Base-by-base conservation (phyloP, 37 sponge, comb jelly and placozoan genomes). In the Mnemiopsis leidyi region DNA sequence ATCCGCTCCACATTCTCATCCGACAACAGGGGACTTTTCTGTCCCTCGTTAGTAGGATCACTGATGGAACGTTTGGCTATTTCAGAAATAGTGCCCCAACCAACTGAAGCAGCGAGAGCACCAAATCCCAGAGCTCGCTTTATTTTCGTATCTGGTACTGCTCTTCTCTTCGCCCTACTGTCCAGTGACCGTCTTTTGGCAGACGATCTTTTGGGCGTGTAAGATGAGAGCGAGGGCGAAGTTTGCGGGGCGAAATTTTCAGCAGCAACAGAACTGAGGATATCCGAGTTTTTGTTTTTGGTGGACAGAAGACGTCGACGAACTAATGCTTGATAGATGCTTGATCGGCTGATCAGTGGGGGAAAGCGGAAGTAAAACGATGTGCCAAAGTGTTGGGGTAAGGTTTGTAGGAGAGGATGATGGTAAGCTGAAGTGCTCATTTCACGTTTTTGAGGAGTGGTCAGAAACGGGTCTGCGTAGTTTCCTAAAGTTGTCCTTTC, bases 1-100 rank as follows among this genome's bases (percentile, higher is more conserved):
- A 79, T 79, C 23, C 82, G 31, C 36, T 79, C 82, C 3, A 79
- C 82, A 79, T 79, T 79, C 23, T 79, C 82, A 32, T 79, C 82
- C 16, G 82, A 79, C 37, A 79, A 32, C 7, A 79, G 23, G 13
- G 82, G 82, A 79, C 38, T 79, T 26, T 34, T 79, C 38, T 3
- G 18, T 26, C 23, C 35, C 36, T 79, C 82, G 2, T 38, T 38
- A 79, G 82, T 79, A 26, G 82, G 82, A 23, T 79, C 82, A 5
- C 16, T 38, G 16, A 79, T 79, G 2, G 82, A 79, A 13, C 82
- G 3, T 34, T 79, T 79, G 16, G 38, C 82, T 18, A 79, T 36
- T 23, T 79, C 82, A 28, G 82, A 79, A 23, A 79, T 34, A 23
- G 82, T 79, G 31, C 82, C 82, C 36, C 36, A 36, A 32, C 82